A percentile compares a stretch with the other conserved stretches of the same genome.
phyloP scores from a whole-genome alignment of 2,797 vertebrate species.

The Chaunax sp. region DNA sequence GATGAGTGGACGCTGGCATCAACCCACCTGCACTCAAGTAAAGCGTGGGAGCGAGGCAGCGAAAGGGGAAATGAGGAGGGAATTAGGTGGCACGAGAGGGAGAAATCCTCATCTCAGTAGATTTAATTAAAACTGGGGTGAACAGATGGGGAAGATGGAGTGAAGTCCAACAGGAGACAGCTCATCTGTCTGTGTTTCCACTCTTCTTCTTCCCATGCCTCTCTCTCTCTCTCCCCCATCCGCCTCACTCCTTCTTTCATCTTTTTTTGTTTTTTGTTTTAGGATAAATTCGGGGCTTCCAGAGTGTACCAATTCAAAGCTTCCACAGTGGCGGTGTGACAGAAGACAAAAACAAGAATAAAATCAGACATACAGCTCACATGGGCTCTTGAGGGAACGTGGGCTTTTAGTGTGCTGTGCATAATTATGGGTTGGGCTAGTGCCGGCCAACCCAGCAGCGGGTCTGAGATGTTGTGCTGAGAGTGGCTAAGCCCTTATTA shows the following conservation, averaged over 20 bases:
- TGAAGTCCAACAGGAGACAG: slow-evolving; percentile 92
- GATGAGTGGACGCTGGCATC: slow-evolving; percentile 93
- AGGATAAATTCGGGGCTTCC: slow-evolving; percentile 89
- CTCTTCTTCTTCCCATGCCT: slow-evolving; percentile 60
- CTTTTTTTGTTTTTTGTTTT: slow-evolving; percentile 47
- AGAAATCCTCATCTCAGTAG: slow-evolving; percentile 89
- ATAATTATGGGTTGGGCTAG: slow-evolving; percentile 73
- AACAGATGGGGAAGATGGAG: slow-evolving; percentile 98
- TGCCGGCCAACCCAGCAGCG: slow-evolving; percentile 44
- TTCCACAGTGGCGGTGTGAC: slow-evolving; percentile 82
- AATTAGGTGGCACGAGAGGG: slow-evolving; percentile 69
- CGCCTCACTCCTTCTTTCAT: slow-evolving; percentile 48
- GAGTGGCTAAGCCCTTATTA: slow-evolving; percentile 81
- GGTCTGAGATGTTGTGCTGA: slow-evolving; percentile 67
- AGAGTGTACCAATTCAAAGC: slow-evolving; percentile 76
- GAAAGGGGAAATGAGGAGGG: slow-evolving; percentile 44
- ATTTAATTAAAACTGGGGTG: slow-evolving; percentile 98
- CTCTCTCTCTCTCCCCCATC: slow-evolving; percentile 41
- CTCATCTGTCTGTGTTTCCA: slow-evolving; percentile 92
- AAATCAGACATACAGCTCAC: slow-evolving; percentile 41
- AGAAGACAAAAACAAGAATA: slow-evolving; percentile 65
- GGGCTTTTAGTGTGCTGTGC: slow-evolving; percentile 65
- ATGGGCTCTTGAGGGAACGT: slow-evolving; percentile 67
- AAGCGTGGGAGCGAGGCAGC: slow-evolving; percentile 65
- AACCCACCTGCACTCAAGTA: slow-evolving; percentile 84